Evolutionary conservation across 2,113 vertebrate species (phyloP), one percentile per base, ranked within the genome.

Genomic region (Chloropsis cyanopogon): DNA sequence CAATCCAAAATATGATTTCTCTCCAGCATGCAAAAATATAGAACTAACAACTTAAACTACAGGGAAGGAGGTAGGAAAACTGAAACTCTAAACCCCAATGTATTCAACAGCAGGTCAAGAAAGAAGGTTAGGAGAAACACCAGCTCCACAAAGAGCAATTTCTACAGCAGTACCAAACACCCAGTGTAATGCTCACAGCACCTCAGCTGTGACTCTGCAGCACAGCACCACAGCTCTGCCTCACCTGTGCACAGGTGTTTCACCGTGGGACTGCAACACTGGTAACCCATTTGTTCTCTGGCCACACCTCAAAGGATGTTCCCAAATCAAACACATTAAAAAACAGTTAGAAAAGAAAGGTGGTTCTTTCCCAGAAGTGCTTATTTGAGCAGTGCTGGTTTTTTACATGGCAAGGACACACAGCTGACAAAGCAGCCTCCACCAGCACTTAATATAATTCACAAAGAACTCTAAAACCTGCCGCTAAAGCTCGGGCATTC

Each of bases 341-440:
- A 57, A 92, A 72, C 5, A 84, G 54, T 79, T 91, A 69, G 33
- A 93, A 95, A 93, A 85, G 31, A 82, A 92, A 85, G 53, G 46
- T 53, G 52, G 21, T 14, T 93, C 56, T 72, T 89, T 76, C 71
- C 65, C 93, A 89, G 70, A 33, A 56, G 68, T 33, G 1, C 71
- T 92, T 96, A 61, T 92, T 70, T 86, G 78, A 93, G 94, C 44
- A 7, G 52, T 16, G 64, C 79, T 91, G 71, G 57, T 90, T 96
- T 37, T 94, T 93, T 13, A 88, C 72, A 71, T 69, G 86, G 92
- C 76, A 81, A 81, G 25, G 9, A 70, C 31, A 80, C 54, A 53
- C 60, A 90, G 85, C 68, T 88, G 56, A 93, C 90, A 96, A 94
- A 88, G 90, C 85, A 90, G 88, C 68, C 71, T 93, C 76, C 94